Conservation (phyloP, 2,113 vertebrate species). For the Pelobates fuscus region DNA sequence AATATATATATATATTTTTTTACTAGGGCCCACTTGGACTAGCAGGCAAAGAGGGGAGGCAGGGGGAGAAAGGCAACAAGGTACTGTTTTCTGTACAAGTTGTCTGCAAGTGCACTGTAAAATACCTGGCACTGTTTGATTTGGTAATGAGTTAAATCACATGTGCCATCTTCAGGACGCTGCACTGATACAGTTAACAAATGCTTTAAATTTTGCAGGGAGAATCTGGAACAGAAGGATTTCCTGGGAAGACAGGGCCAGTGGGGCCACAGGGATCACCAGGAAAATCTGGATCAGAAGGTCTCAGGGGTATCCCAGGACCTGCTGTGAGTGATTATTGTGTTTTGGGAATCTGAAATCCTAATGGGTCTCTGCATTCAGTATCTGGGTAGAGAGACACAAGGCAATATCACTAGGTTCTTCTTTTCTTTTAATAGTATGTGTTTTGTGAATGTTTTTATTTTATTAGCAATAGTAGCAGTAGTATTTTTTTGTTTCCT, state of each 20-base stretch:
- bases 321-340: slow-evolving; percentile 74
- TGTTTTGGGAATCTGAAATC: background rate
- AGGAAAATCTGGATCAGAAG: slow-evolving; percentile 78
- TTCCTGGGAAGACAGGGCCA: slow-evolving; percentile 77
- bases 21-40: slow-evolving; percentile 75
- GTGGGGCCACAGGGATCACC: slow-evolving; percentile 80
- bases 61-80: slow-evolving; percentile 85
- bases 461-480: no score
- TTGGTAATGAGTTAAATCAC: no score
- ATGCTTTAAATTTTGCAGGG: slow-evolving; percentile 66
- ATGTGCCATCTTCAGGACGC: no score
- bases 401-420: no score
- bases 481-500: no score
- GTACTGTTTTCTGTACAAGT: slow-evolving; percentile 64
- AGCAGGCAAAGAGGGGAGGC: slow-evolving; percentile 79
- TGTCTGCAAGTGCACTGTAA: no score
- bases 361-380: background rate
- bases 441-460: no score
- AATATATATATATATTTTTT: background rate
- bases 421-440: no score
- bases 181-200: background rate
- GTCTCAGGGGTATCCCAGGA: slow-evolving; percentile 85
- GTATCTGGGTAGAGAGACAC: no score
- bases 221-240: slow-evolving; percentile 70
- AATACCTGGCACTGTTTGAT: no score